These are phyloP conservation scores for Drosophila elegans DNA, from an alignment of 1,140 invertebrate genomes.

Conservation along the genomic window DNA sequence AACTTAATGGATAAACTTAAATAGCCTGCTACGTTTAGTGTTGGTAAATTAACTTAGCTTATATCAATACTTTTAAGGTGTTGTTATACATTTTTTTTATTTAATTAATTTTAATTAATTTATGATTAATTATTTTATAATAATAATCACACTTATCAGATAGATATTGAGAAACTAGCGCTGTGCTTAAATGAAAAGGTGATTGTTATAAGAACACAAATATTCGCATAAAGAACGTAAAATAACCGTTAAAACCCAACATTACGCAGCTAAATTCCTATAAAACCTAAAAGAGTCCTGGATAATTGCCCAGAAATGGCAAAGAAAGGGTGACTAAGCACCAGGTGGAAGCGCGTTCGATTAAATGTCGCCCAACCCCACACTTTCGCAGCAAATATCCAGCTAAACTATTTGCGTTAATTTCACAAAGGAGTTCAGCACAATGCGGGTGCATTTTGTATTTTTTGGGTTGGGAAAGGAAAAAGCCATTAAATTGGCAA, in stretches of 20 bases:
- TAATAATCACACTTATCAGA: too few relatives aligned
- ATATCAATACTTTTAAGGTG: too few relatives aligned
- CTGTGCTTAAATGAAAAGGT: not conserved
- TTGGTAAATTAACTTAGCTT: too few relatives aligned
- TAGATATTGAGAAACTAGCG: not conserved
- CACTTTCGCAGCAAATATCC: slow-evolving; percentile 8
- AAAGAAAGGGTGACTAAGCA: slow-evolving; percentile 66
- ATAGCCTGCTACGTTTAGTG: too few relatives aligned
- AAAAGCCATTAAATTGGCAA: slow-evolving; percentile 21
- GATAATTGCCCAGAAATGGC: slow-evolving; percentile 55
- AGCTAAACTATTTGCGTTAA: slow-evolving; percentile 66
- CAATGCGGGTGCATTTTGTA: slow-evolving; percentile 44
- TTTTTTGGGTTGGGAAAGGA: slow-evolving; percentile 2
- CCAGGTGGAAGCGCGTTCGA: slow-evolving; percentile 61
- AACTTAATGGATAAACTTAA: too few relatives aligned
- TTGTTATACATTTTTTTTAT: too few relatives aligned
- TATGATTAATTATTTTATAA: too few relatives aligned
- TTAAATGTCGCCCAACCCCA: slow-evolving; percentile 18
- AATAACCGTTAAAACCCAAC: slow-evolving; percentile 33
- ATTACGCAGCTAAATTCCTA: slow-evolving; percentile 41
- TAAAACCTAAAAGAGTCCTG: slow-evolving; percentile 8
- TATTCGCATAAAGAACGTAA: slow-evolving; percentile 3
- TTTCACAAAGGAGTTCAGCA: slow-evolving; percentile 37
- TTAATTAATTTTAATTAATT: too few relatives aligned
- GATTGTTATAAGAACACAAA: not conserved